phyloP scores from a whole-genome alignment of 2,113 vertebrate species.

The Cardinalis cardinalis region DNA sequence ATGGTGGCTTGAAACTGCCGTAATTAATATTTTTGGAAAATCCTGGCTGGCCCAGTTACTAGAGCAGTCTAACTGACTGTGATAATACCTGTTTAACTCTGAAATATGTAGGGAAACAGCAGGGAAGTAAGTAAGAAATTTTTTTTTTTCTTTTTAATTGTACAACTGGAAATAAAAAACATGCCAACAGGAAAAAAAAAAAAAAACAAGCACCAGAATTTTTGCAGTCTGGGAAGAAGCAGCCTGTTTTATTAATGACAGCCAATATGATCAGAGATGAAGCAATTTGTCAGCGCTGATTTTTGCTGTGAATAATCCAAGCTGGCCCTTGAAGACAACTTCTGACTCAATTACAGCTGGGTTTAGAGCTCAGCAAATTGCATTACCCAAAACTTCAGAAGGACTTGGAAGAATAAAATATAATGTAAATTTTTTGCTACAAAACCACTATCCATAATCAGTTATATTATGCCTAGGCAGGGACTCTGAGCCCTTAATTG shows the following conservation, averaged over 20 bases:
- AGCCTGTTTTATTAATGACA: constrained; percentile 1
- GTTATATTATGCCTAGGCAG: neutral
- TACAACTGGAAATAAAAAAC: neutral
- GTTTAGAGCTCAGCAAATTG: constrained; percentile 38
- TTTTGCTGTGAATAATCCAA: neutral
- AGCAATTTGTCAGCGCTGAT: neutral
- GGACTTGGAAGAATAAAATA: neutral
- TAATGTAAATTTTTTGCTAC: neutral
- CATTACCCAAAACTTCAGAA: neutral
- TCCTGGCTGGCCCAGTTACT: neutral
- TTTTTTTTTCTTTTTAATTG: neutral
- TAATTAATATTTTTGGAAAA: neutral
- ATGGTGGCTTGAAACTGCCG: neutral
- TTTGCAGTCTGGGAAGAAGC: neutral
- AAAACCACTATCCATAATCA: neutral
- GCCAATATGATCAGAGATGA: neutral
- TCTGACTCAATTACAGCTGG: constrained; percentile 21
- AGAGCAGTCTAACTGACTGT: neutral
- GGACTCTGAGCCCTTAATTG: neutral
- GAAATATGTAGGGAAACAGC: neutral
- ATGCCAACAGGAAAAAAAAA: neutral
- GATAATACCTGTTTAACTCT: neutral
- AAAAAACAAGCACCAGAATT: neutral
- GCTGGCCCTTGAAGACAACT: constrained; percentile 14
- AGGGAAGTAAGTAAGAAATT: neutral